A percentile compares a stretch with the other conserved stretches of the same genome.
Conservation (phyloP, 2,888 invertebrate species). For the Aelia acuminata region DNA sequence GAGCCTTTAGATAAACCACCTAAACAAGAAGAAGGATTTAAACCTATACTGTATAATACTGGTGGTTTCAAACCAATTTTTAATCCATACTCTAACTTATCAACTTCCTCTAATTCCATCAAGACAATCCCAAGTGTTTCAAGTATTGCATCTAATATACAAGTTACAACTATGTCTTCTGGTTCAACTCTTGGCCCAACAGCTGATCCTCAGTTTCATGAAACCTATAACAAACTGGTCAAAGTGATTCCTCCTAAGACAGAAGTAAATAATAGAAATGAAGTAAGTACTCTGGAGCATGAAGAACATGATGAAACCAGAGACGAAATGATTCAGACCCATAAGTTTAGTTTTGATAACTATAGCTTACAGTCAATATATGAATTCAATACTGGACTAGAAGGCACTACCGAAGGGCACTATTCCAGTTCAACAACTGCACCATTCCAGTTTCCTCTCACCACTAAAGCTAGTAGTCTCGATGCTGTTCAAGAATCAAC, state of each 20-base stretch:
- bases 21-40: constrained; percentile 81
- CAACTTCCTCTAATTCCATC: constrained; percentile 37
- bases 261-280: constrained; percentile 19
- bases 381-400: constrained; percentile 54
- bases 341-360: constrained; percentile 46
- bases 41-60: constrained; percentile 80
- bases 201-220: constrained; percentile 23
- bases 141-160: constrained; percentile 13
- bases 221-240: constrained; percentile 15
- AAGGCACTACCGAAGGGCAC: not conserved
- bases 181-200: not conserved
- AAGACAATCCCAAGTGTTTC: constrained; percentile 22
- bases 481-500: constrained; percentile 35
- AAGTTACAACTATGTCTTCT: not conserved
- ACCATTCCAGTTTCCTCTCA: not conserved
- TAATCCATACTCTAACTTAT: constrained; percentile 70
- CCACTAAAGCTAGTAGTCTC: not conserved
- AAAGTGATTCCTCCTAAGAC: not conserved
- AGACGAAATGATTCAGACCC: constrained; percentile 26
- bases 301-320: constrained; percentile 38
- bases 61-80: constrained; percentile 82
- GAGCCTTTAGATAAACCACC: constrained; percentile 71
- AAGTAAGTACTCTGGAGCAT: constrained; percentile 1
- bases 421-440: constrained; percentile 17
- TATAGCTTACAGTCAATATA: constrained; percentile 51